phyloP scores from a whole-genome alignment of 2,888 invertebrate species.

The Temnothorax unifasciatus region DNA sequence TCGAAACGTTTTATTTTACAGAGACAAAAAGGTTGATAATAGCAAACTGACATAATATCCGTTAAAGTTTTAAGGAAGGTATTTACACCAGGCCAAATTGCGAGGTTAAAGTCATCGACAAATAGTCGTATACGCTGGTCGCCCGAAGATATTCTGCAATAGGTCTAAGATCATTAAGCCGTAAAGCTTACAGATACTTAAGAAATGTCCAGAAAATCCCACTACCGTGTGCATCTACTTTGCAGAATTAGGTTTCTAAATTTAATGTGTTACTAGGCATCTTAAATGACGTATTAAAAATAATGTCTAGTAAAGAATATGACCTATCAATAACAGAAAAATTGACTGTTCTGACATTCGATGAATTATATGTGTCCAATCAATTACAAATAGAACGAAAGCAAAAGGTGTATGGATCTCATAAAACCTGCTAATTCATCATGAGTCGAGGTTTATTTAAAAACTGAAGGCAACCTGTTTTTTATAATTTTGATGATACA shows the following conservation, averaged over 20 bases:
- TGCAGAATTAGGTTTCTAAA: not conserved
- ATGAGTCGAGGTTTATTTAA: not conserved
- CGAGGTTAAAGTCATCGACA: not conserved
- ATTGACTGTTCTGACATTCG: not conserved
- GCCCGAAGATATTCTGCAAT: not conserved
- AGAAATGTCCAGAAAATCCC: not conserved
- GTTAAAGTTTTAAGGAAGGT: not conserved
- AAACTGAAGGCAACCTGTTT: constrained; percentile 1
- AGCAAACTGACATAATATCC: not conserved
- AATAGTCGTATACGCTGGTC: not conserved
- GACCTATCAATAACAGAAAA: not conserved
- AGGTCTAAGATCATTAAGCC: not conserved
- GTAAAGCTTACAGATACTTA: not conserved
- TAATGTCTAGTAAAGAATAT: not conserved
- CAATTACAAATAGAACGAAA: not conserved
- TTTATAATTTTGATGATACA: not conserved
- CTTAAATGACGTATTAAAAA: not conserved
- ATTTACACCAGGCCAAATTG: not conserved
- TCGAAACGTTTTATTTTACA: not conserved
- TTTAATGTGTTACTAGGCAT: not conserved
- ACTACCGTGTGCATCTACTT: not conserved
- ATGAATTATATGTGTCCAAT: constrained; percentile 10
- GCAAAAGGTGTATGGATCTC: constrained; percentile 1
- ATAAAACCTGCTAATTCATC: constrained; percentile 12
- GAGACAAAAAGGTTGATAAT: not conserved